phyloP scores from a whole-genome alignment of 2,113 vertebrate genomes.

The Eptesicus fuscus region DNA sequence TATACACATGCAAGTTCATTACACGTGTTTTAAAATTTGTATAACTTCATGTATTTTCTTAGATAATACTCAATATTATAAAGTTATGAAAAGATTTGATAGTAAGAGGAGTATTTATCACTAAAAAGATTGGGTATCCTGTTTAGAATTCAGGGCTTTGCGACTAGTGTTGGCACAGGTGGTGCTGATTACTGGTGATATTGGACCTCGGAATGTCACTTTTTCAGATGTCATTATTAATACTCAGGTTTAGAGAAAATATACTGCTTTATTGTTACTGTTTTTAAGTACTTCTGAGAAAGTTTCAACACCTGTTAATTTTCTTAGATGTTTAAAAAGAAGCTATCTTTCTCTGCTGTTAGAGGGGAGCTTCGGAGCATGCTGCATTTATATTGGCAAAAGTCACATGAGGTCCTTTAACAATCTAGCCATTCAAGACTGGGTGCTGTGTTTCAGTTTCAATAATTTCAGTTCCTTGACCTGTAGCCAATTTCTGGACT shows the following conservation, averaged over 20 bases:
- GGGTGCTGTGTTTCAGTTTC: not conserved
- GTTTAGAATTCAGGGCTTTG: not conserved
- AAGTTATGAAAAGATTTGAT: not conserved
- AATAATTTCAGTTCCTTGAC: not conserved
- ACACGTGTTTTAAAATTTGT: not conserved
- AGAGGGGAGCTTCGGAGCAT: not conserved
- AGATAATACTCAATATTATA: not conserved
- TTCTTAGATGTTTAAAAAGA: not conserved
- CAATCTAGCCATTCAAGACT: not conserved
- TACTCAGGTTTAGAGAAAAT: not conserved
- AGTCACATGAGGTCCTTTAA: not conserved
- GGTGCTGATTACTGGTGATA: not conserved
- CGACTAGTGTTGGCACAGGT: not conserved
- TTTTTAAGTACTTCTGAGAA: not conserved
- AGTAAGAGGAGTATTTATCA: not conserved
- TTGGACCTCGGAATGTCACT: not conserved
- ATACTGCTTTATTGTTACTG: not conserved
- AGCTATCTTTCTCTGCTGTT: not conserved
- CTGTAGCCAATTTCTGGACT: not conserved
- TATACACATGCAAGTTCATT: not conserved
- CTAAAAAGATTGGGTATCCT: not conserved
- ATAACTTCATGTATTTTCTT: not conserved
- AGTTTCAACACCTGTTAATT: not conserved
- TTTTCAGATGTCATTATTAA: not conserved
- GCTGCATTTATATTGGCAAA: not conserved